phyloP scores from a whole-genome alignment of 2,797 vertebrate genomes.

The Eulemur coronatus region DNA sequence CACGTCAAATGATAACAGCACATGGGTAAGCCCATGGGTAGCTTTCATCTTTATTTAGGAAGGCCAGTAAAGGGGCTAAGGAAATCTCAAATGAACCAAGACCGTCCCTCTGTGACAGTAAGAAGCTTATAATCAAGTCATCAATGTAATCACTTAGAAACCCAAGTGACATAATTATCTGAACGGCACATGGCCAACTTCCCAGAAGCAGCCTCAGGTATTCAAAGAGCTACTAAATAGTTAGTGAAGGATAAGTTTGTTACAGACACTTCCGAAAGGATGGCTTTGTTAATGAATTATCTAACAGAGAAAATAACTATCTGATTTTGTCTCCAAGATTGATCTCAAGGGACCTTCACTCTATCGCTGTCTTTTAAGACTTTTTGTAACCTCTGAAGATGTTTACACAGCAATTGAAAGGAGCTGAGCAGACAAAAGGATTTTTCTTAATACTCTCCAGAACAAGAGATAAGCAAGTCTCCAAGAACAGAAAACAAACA shows the following conservation, averaged over 20 bases:
- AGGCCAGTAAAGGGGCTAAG: background rate
- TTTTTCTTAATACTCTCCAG: background rate
- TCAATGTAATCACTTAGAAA: background rate
- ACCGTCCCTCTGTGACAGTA: background rate
- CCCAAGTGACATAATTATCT: background rate
- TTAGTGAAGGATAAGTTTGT: background rate
- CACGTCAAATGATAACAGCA: background rate
- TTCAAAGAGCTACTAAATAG: background rate
- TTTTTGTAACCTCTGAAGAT: background rate
- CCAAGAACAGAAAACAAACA: background rate
- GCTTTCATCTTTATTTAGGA: background rate
- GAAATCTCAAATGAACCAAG: slow-evolving; percentile 5
- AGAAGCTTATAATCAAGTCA: background rate
- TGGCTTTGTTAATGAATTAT: too few species aligned
- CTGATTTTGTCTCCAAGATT: too few species aligned
- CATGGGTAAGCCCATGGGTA: background rate
- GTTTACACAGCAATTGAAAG: background rate
- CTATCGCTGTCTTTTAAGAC: background rate
- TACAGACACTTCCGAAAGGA: background rate
- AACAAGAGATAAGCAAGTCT: background rate
- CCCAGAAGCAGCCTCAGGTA: background rate
- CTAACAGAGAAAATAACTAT: too few species aligned
- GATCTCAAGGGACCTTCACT: too few species aligned
- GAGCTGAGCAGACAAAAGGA: background rate
- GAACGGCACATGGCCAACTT: background rate